Evolutionary conservation across 2,888 invertebrate species (phyloP).

Genomic region (Tenthredo notha): DNA sequence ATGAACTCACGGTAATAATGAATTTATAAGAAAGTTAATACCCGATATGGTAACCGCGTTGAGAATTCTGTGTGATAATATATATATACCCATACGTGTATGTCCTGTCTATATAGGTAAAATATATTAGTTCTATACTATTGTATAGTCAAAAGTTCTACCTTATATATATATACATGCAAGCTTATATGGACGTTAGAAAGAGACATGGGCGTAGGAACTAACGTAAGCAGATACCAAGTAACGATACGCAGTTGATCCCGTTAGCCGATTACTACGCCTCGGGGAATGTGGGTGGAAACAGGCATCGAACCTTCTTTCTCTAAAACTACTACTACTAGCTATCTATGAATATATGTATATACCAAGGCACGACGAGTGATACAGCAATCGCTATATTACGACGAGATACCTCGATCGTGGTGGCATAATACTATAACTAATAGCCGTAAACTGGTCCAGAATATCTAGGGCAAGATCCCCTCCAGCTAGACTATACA

Average conservation of each 20-base stretch:
- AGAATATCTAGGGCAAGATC: background rate
- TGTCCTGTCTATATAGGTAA: background rate
- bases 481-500: background rate
- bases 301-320: conserved; percentile 63
- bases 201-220: conserved; percentile 46
- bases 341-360: background rate
- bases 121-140: background rate
- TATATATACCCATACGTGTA: conserved; percentile 16
- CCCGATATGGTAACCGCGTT: conserved; percentile 32
- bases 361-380: background rate
- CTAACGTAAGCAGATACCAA: conserved; percentile 26
- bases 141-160: background rate
- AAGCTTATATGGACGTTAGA: conserved; percentile 11
- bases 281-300: conserved; percentile 73
- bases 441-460: background rate
- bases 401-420: background rate
- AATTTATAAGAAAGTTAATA: conserved; percentile 38
- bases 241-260: conserved; percentile 68
- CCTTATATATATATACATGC: background rate
- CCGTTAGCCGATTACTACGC: conserved; percentile 74
- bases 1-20: background rate
- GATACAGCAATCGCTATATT: conserved; percentile 16
- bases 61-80: conserved; percentile 23
- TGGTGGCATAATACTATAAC: conserved; percentile 11
- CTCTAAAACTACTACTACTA: conserved; percentile 50